phyloP scores from a whole-genome alignment of 2,797 vertebrate species.

The Cossypha dichroa region DNA sequence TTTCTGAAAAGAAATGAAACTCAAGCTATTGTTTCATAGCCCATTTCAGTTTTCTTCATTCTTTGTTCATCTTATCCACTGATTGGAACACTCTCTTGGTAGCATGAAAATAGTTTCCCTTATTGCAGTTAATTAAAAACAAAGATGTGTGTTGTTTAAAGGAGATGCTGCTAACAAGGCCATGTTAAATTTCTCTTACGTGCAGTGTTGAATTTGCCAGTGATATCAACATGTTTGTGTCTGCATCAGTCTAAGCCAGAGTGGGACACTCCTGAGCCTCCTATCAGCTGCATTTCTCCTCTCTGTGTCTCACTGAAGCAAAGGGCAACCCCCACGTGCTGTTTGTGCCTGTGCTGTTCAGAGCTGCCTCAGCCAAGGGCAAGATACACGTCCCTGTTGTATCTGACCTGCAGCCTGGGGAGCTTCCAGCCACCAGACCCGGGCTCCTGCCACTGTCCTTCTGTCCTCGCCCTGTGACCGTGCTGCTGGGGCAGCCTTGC shows the following conservation, averaged over 20 bases:
- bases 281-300: background rate
- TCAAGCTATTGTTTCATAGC: background rate
- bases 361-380: background rate
- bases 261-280: background rate
- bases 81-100: background rate
- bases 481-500: background rate
- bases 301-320: background rate
- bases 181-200: background rate
- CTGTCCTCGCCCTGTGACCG: background rate
- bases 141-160: background rate
- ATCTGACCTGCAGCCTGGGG: background rate
- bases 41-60: background rate
- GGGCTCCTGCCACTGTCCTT: background rate
- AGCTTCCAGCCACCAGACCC: background rate
- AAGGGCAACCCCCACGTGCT: background rate
- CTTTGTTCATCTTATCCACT: background rate
- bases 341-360: background rate
- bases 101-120: background rate
- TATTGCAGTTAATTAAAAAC: background rate
- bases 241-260: background rate
- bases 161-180: background rate
- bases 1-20: background rate
- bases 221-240: background rate
- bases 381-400: background rate
- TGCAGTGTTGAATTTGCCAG: background rate